These are phyloP conservation scores for Pandion haliaetus DNA, from an alignment of 2,113 vertebrate genomes.

Conservation along the genomic window DNA sequence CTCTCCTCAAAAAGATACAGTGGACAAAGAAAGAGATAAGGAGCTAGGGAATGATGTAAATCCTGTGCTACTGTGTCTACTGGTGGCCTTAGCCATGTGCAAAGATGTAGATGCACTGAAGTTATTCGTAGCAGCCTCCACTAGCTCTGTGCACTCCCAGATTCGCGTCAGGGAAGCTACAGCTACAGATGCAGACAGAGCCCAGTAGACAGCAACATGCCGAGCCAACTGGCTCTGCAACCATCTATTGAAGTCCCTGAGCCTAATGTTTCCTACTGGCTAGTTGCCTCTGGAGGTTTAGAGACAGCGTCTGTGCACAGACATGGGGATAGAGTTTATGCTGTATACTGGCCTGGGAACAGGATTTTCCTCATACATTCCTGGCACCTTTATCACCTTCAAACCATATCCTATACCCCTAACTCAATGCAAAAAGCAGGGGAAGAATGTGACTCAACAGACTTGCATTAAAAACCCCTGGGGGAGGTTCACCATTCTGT, in stretches of 20 bases:
- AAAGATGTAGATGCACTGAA: background rate
- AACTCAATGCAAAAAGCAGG: background rate
- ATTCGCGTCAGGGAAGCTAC: background rate
- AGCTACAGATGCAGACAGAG: background rate
- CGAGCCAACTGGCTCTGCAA: background rate
- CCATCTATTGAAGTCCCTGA: background rate
- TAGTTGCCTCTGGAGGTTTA: background rate
- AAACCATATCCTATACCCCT: background rate
- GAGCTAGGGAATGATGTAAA: background rate
- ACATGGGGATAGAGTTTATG: background rate
- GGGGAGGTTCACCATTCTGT: constrained; percentile 37
- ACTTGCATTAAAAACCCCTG: constrained; percentile 39
- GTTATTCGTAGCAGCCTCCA: background rate
- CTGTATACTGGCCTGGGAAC: background rate
- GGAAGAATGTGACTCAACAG: constrained; percentile 33
- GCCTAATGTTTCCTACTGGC: background rate
- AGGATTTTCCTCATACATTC: constrained; percentile 11
- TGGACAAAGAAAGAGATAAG: background rate
- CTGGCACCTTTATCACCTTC: background rate
- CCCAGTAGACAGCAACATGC: background rate
- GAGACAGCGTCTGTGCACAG: background rate
- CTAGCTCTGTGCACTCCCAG: background rate
- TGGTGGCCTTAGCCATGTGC: background rate
- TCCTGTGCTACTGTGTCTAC: background rate
- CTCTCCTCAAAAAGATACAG: background rate